Evolutionary conservation across 2,113 vertebrate species (phyloP).

Genomic region (Labrus mixtus): DNA sequence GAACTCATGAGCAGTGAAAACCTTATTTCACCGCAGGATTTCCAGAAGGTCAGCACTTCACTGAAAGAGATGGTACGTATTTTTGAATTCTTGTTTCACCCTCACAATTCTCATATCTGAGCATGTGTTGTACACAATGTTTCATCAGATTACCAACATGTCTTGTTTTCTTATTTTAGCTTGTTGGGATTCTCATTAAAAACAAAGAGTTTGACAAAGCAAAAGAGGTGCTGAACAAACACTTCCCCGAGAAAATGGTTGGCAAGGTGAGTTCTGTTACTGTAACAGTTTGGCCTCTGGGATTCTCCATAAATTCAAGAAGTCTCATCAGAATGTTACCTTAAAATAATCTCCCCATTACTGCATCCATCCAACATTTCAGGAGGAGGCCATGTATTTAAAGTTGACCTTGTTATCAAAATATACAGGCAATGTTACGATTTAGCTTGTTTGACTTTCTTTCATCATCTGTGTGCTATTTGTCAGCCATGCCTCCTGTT

Average conservation of each 20-base stretch:
- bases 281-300: not conserved
- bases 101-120: not conserved
- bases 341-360: no score
- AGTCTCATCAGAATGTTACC: not conserved
- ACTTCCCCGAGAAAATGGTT: constrained; percentile 81
- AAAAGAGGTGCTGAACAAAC: constrained; percentile 81
- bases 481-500: no score
- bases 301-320: not conserved
- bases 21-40: constrained; percentile 71
- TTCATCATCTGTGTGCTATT: not conserved
- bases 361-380: no score
- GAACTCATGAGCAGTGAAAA: constrained; percentile 79
- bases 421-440: not conserved
- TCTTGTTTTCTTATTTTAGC: constrained; percentile 77
- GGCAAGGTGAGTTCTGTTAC: constrained; percentile 83
- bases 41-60: constrained; percentile 65
- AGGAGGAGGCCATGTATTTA: not conserved
- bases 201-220: constrained; percentile 88
- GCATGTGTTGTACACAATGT: not conserved
- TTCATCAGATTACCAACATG: not conserved
- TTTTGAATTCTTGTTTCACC: not conserved
- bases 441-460: not conserved
- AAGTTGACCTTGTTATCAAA: not conserved
- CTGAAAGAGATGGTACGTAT: constrained; percentile 86
- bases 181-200: constrained; percentile 87